These are phyloP conservation scores for Burhinus oedicnemus DNA, from an alignment of 2,113 vertebrate genomes.

Conservation along the genomic window DNA sequence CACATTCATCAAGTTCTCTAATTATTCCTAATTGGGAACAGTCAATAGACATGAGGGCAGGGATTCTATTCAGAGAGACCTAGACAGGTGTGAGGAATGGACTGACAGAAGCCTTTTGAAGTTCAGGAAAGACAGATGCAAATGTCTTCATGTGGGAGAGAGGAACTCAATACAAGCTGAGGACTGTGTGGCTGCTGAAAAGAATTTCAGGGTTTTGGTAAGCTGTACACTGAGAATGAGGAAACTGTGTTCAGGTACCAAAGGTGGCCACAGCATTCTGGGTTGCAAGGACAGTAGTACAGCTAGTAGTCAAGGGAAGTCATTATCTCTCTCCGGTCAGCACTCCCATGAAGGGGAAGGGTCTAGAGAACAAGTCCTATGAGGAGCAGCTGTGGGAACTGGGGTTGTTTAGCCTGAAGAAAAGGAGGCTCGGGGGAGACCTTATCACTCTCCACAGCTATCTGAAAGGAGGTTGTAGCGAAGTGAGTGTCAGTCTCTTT, in stretches of 20 bases:
- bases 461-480: background rate
- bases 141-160: background rate
- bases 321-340: background rate
- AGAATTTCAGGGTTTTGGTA: background rate
- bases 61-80: background rate
- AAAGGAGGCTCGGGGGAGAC: background rate
- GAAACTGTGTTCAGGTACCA: background rate
- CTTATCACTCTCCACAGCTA: fast-evolving
- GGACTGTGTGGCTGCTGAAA: background rate
- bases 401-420: background rate
- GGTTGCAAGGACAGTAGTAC: background rate
- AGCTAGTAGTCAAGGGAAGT: background rate
- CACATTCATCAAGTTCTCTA: background rate
- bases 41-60: background rate
- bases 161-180: background rate
- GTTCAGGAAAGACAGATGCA: background rate
- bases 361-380: background rate
- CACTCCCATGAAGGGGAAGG: background rate
- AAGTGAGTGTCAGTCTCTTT: background rate
- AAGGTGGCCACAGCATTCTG: background rate
- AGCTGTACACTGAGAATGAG: background rate
- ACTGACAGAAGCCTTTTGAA: background rate
- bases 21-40: background rate
- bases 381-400: background rate
- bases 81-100: background rate